Base-by-base conservation (phyloP, 2,888 invertebrate genomes). In the Trachelus iudaicus region DNA sequence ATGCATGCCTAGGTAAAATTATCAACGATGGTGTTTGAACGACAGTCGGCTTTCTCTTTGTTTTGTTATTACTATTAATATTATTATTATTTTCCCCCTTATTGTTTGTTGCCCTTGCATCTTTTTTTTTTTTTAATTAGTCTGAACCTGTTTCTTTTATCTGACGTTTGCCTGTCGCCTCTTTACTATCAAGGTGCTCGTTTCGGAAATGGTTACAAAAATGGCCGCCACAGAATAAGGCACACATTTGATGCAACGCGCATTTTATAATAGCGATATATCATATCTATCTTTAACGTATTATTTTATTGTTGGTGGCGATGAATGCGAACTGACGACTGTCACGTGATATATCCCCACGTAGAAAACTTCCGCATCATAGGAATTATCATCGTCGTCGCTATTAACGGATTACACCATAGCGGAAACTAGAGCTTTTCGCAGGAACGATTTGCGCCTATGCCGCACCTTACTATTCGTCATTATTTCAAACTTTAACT, bases 191-290 rank as follows among this genome's bases (percentile, higher is more conserved):
- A 84, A 86, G 83, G 81, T 84, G 86, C 84, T 84, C 85, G 81
- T 82, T 85, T 81, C 86, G 85, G 56, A 87, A 89, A 87, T 87
- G 84, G 85, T 90, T 90, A 89, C 88, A 89, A 89, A 88, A 91
- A 90, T 90, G 90, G 89, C 89, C 89, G 90, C 90, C 90, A 90
- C 90, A 88, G 88, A 89, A 90, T 91, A 91, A 91, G 91, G 91
- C 91, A 91, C 91, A 91, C 91, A 90, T 90, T 90, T 90, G 89
- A 91, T 91, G 90, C 90, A 90, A 91, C 88, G 89, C 90, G 88
- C 90, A 89, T 90, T 86, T 86, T 85, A 79, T 81, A 83, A 82
- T 83, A 84, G 84, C 84, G 81, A 82, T 84, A 76, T 79, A 76
- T 78, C 76, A 69, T 81, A 81, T 79, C 74, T 81, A 83, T 81